These are phyloP conservation scores for Metridium senile DNA, from an alignment of 92 coral and sea anemone genomes.

Conservation along the genomic window DNA sequence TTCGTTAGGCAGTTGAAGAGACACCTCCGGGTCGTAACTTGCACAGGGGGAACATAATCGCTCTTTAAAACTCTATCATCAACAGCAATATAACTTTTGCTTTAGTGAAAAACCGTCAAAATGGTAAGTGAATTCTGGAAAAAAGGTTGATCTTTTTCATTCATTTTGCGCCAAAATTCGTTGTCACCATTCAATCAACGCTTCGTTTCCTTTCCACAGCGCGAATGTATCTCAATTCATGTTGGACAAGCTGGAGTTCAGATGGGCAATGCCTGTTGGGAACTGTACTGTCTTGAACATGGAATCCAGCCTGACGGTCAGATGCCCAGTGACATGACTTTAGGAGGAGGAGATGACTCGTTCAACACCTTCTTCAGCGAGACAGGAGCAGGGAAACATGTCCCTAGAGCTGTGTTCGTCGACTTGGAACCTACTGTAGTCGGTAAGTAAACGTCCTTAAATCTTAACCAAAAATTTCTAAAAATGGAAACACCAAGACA, in stretches of 20 bases:
- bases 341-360: slow-evolving; percentile 73
- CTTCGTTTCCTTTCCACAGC: slow-evolving; percentile 35
- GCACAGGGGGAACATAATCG: slow-evolving; percentile 24
- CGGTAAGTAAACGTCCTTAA: slow-evolving; percentile 27
- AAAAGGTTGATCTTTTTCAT: neutral
- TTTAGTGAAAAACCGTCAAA: neutral
- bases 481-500: too few relatives aligned
- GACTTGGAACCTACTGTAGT: slow-evolving; percentile 74
- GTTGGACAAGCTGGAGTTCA: slow-evolving; percentile 93
- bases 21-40: slow-evolving; percentile 36
- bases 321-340: slow-evolving; percentile 80
- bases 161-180: neutral
- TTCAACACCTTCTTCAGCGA: slow-evolving; percentile 88
- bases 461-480: neutral
- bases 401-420: slow-evolving; percentile 72
- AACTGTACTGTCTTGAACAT: slow-evolving; percentile 87
- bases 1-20: slow-evolving; percentile 19
- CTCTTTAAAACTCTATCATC: neutral
- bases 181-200: neutral
- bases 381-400: slow-evolving; percentile 79
- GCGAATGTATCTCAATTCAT: slow-evolving; percentile 85
- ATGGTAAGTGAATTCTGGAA: slow-evolving; percentile 10
- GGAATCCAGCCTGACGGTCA: slow-evolving; percentile 94
- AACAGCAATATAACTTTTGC: neutral
- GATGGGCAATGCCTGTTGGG: slow-evolving; percentile 92